These are phyloP conservation scores for Caenorhabditis angaria DNA, from an alignment of 2,888 invertebrate species.

Conservation along the genomic window DNA sequence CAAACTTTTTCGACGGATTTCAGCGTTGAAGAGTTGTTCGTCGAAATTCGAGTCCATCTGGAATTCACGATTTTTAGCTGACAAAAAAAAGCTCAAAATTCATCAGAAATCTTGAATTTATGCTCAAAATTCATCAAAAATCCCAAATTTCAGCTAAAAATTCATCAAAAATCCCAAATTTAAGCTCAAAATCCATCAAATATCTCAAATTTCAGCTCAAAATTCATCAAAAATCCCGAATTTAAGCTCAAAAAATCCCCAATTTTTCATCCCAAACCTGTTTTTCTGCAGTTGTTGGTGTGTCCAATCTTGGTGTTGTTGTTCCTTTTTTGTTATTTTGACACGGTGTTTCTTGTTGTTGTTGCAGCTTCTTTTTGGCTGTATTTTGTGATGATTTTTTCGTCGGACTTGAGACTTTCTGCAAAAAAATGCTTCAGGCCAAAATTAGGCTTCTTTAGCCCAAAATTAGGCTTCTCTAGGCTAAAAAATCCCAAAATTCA, in stretches of 20 bases:
- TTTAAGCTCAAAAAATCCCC: too few relatives aligned
- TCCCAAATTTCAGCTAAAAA: conserved; percentile 1
- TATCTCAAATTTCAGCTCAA: too few relatives aligned
- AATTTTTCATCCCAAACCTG: conserved; percentile 8
- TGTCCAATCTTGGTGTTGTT: too few relatives aligned
- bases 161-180: too few relatives aligned
- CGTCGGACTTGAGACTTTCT: not conserved
- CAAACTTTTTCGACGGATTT: conserved; percentile 14
- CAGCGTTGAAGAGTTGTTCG: conserved; percentile 2
- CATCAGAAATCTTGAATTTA: not conserved
- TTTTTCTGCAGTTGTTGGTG: too few relatives aligned
- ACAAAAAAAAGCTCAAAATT: not conserved
- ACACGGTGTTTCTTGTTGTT: not conserved
- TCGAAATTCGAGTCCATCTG: not conserved
- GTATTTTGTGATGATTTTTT: too few relatives aligned
- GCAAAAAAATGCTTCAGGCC: not conserved
- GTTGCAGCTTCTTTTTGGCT: not conserved
- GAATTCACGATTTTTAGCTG: not conserved
- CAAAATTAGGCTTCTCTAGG: too few relatives aligned
- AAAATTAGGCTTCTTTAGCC: too few relatives aligned
- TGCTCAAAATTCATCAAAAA: conserved; percentile 3
- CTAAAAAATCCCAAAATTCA: too few relatives aligned
- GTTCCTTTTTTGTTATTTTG: too few relatives aligned
- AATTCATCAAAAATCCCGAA: too few relatives aligned
- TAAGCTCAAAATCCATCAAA: too few relatives aligned